phyloP scores from a whole-genome alignment of 1,140 invertebrate genomes.

The Brachionus asplanchnoidis region DNA sequence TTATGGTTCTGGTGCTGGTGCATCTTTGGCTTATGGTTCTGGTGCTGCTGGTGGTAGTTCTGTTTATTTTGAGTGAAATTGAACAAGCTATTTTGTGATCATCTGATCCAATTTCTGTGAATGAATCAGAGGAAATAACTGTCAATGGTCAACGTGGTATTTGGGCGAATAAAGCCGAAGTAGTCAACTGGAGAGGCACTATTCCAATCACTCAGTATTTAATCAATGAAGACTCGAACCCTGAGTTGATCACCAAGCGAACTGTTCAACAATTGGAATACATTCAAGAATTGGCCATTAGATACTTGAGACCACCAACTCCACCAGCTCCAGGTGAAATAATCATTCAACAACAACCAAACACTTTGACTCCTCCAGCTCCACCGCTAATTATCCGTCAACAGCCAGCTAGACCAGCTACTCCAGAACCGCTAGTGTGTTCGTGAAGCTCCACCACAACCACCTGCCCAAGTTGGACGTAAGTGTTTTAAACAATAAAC shows the following conservation, averaged over 20 bases:
- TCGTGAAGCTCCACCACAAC: conserved; percentile 41
- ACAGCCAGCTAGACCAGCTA: conserved; percentile 28
- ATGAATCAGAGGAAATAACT: conserved; percentile 39
- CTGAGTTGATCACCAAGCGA: conserved; percentile 10
- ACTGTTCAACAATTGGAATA: conserved; percentile 9
- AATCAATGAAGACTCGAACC: conserved; percentile 39
- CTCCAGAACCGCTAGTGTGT: conserved; percentile 33
- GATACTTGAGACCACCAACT: conserved; percentile 41
- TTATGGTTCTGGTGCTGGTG: too few relatives aligned
- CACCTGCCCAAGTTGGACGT: not conserved
- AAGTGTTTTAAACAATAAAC: not conserved
- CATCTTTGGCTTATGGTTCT: not conserved
- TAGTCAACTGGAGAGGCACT: conserved; percentile 33
- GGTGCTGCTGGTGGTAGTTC: not conserved
- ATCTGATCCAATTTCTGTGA: conserved; percentile 10
- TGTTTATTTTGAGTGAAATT: conserved; percentile 8
- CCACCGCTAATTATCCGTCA: conserved; percentile 40
- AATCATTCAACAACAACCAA: conserved; percentile 23
- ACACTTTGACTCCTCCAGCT: conserved; percentile 22
- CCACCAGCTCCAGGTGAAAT: conserved; percentile 42
- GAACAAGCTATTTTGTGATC: not conserved
- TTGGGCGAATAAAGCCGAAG: conserved; percentile 22
- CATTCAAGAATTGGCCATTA: conserved; percentile 34
- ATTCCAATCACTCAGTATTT: conserved; percentile 27
- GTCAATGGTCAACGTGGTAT: conserved; percentile 39